Evolutionary conservation across 2,888 invertebrate genomes (phyloP).

Genomic region (Homarus gammarus): DNA sequence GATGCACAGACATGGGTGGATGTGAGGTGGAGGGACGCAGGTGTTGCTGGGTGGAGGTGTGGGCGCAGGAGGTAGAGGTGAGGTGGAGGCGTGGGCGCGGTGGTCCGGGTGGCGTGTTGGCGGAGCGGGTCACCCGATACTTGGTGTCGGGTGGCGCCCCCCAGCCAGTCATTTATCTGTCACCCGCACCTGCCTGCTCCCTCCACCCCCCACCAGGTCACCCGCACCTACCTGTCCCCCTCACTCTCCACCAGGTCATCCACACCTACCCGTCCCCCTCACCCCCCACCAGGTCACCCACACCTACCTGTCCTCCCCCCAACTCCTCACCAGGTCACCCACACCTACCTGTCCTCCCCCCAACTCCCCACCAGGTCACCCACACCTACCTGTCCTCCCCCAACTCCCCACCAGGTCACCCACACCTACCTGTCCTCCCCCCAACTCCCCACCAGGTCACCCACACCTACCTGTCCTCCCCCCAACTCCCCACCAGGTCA

Average conservation of each 20-base stretch:
- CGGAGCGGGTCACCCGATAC: conserved; percentile 21
- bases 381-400: background rate
- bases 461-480: background rate
- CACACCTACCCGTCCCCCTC: background rate
- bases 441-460: background rate
- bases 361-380: background rate
- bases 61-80: background rate
- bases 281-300: background rate
- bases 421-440: too few species aligned
- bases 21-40: background rate
- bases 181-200: background rate
- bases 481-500: background rate
- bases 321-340: background rate
- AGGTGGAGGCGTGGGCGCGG: background rate
- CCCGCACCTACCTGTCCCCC: background rate
- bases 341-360: too few species aligned
- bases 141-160: conserved; percentile 17
- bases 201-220: background rate
- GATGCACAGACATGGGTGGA: too few species aligned
- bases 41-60: background rate
- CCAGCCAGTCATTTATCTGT: conserved; percentile 40
- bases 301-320: background rate
- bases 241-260: background rate
- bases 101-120: conserved; percentile 15
- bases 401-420: background rate